These are phyloP conservation scores for Triops longicaudatus DNA, from an alignment of 1,140 invertebrate genomes.

Conservation along the genomic window DNA sequence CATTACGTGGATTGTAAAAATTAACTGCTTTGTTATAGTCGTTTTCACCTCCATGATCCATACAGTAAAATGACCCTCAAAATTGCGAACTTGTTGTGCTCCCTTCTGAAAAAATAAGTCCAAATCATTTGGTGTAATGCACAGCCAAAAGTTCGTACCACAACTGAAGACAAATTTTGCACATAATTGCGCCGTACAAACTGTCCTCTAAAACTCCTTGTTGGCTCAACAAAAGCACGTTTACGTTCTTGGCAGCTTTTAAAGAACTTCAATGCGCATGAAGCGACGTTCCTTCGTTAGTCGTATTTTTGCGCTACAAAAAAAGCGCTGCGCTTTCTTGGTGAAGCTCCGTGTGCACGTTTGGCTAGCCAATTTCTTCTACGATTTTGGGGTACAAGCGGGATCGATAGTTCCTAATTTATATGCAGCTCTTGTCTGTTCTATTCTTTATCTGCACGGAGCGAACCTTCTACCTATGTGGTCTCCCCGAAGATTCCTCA, in stretches of 20 bases:
- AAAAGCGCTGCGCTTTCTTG: neutral
- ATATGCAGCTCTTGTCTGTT: neutral
- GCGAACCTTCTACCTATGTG: neutral
- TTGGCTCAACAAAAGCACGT: no score
- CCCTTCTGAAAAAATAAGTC: no score
- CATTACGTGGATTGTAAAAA: no score
- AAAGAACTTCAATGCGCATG: neutral
- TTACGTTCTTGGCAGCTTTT: neutral
- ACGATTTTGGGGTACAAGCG: neutral
- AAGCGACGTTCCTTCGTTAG: neutral
- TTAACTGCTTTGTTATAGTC: no score
- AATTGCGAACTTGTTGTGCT: no score
- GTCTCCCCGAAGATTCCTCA: neutral
- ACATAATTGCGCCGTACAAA: no score
- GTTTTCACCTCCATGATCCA: no score
- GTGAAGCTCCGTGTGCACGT: neutral
- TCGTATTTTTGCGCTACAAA: neutral
- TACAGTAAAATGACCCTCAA: no score
- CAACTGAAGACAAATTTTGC: no score
- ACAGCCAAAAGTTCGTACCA: no score
- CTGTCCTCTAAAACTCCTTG: no score
- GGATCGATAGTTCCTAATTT: neutral
- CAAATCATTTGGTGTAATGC: no score
- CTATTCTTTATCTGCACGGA: neutral
- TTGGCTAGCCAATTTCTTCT: neutral